Evolutionary conservation across 2,113 vertebrate genomes (phyloP).

Genomic region (Maccullochella peelii): DNA sequence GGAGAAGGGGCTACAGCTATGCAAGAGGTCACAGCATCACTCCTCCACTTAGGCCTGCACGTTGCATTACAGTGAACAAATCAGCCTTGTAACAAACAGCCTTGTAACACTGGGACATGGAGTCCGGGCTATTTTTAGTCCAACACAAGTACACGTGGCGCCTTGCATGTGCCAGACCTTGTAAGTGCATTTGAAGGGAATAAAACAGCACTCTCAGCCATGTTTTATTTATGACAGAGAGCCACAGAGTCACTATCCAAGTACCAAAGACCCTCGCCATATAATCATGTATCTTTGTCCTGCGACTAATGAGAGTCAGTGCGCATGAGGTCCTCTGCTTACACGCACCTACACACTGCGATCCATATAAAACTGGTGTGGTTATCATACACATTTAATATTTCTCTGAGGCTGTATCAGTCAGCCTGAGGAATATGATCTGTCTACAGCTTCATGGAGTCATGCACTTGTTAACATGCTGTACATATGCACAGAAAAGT

Average conservation of each 20-base stretch:
- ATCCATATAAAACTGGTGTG: neutral
- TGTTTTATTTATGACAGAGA: constrained; percentile 78
- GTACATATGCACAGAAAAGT: constrained; percentile 12
- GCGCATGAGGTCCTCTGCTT: constrained; percentile 11
- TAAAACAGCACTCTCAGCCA: constrained; percentile 61
- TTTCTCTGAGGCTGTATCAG: constrained; percentile 16
- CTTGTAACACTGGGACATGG: constrained; percentile 28
- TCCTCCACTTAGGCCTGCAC: constrained; percentile 19
- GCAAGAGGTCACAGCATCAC: neutral
- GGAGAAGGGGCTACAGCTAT: constrained; percentile 31
- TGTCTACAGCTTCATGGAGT: neutral
- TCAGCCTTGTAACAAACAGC: constrained; percentile 32
- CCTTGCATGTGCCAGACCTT: constrained; percentile 68
- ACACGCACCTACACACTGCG: neutral
- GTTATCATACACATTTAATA: neutral
- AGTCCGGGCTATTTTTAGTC: constrained; percentile 74
- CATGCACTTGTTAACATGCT: constrained; percentile 41
- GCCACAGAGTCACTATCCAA: constrained; percentile 48
- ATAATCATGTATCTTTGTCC: constrained; percentile 30
- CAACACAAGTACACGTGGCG: constrained; percentile 67
- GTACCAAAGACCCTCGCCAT: constrained; percentile 22
- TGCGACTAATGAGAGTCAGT: constrained; percentile 36
- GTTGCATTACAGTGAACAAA: constrained; percentile 44
- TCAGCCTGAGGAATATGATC: constrained; percentile 18
- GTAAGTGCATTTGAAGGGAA: constrained; percentile 70